Evolutionary conservation across 2,888 invertebrate species (phyloP), one percentile per base, ranked within the genome.

Genomic region (Leptothorax acervorum): DNA sequence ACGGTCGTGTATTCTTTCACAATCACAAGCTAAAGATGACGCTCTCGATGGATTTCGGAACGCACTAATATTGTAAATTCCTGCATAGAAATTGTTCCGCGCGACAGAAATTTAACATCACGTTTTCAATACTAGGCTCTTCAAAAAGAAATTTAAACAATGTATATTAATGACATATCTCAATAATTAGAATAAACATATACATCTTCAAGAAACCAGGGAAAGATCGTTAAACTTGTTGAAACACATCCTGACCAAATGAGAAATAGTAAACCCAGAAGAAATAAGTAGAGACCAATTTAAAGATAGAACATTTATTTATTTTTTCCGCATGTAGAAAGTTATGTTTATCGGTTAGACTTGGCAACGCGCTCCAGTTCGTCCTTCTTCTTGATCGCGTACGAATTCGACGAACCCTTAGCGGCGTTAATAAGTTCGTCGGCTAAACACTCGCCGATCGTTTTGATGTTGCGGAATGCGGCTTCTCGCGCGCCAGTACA

Each of bases 301-400:
- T 89, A 90, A 91, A 91, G 86, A 85, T 89, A 87, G 66, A 91
- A 81, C 71, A 66, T 90, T 89, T 88, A 88, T 91, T 90, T 88
- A 78, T 87, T 81, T 82, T 82, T 85, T 63, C 85, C 68, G 83
- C 71, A 73, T 60, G 75, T 65, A 71, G 35, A 76, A 83, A 78
- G 70, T 57, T 42, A 53, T 83, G 92, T 95, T 98, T 99, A 99
- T 98, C 99, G 98, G 97, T 99, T 99, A 95, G 99, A 99, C 96
- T 99, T 99, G 95, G 99, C 99, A 93, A 99, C 99, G 97, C 99
- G 98, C 96, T 99, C 99, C 95, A 99, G 96, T 96, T 99, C 99
- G 95, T 99, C 99, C 96, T 99, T 99, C 97, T 99, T 99, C 96
- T 99, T 99, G 96, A 99, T 99, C 92, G 99, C 99, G 94, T 99